These are phyloP conservation scores for Ericerus pela DNA, from an alignment of 1,140 invertebrate genomes.

Conservation along the genomic window DNA sequence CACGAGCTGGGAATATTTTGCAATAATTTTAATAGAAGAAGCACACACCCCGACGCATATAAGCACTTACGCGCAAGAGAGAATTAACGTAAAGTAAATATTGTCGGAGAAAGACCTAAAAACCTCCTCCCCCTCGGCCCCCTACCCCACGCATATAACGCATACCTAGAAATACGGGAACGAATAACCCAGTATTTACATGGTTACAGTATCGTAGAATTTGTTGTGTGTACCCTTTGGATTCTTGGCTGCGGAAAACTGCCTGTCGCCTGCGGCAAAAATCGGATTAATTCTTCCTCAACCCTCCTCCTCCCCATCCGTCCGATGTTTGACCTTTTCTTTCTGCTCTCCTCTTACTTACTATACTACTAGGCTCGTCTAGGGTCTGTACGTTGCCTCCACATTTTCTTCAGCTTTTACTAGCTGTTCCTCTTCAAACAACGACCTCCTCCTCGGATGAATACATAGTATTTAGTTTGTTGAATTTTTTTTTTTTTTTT, in stretches of 20 bases:
- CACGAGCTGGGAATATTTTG: neutral
- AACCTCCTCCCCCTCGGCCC: too few species aligned
- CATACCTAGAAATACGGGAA: constrained; percentile 4
- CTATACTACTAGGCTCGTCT: too few species aligned
- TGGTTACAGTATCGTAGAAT: constrained; percentile 10
- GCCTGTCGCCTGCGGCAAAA: constrained; percentile 7
- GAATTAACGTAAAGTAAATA: constrained; percentile 10
- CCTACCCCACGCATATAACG: constrained; percentile 2
- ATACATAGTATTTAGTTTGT: too few species aligned
- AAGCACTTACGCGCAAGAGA: constrained; percentile 9
- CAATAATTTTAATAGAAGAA: neutral
- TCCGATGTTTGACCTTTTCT: too few species aligned
- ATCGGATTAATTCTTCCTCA: constrained; percentile 7
- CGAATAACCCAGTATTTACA: constrained; percentile 10
- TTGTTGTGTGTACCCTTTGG: constrained; percentile 10
- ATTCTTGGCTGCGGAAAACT: constrained; percentile 5
- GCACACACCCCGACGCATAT: constrained; percentile 7
- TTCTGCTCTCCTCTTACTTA: too few species aligned
- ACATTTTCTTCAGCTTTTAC: too few species aligned
- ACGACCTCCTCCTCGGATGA: too few species aligned
- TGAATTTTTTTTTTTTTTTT: too few species aligned
- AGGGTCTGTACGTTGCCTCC: too few species aligned
- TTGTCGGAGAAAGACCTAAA: constrained; percentile 1
- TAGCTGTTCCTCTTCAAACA: too few species aligned
- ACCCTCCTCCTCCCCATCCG: neutral